Conservation (phyloP, 2,888 invertebrate genomes). For the Synergus itoensis region DNA sequence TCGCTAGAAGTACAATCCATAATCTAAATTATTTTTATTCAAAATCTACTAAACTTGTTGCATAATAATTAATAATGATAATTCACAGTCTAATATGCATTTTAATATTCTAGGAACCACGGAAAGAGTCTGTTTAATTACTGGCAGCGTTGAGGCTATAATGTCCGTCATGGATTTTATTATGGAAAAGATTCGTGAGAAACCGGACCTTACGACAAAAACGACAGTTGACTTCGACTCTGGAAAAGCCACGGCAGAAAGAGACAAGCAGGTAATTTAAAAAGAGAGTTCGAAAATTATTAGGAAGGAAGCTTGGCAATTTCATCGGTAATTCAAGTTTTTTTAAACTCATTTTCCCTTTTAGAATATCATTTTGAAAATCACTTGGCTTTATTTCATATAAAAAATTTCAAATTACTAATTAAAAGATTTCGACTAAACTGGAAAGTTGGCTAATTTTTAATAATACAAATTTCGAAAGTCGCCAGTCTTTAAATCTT, state of each 20-base stretch:
- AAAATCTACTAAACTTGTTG: slow-evolving; percentile 14
- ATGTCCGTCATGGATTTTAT: slow-evolving; percentile 95
- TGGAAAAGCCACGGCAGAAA: slow-evolving; percentile 89
- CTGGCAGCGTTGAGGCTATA: slow-evolving; percentile 93
- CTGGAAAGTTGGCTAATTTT: too few relatives aligned
- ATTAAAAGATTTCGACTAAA: not conserved
- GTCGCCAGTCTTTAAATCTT: too few relatives aligned
- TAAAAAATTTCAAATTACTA: not conserved
- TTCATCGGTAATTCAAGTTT: not conserved
- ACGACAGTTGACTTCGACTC: slow-evolving; percentile 88
- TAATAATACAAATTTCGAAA: not conserved
- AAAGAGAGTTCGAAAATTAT: not conserved
- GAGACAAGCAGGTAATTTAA: slow-evolving; percentile 88
- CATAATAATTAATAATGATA: not conserved
- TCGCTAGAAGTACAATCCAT: not conserved
- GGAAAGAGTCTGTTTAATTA: slow-evolving; percentile 95
- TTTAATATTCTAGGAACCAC: slow-evolving; percentile 85
- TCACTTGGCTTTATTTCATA: not conserved
- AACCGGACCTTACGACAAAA: slow-evolving; percentile 90
- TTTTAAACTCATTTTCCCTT: not conserved
- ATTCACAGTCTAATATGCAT: not conserved
- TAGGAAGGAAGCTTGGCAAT: not conserved
- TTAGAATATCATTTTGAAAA: not conserved
- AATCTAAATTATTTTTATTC: not conserved
- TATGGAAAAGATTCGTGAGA: slow-evolving; percentile 97